Base-by-base conservation (phyloP, 2,888 invertebrate species). In the Tetheella fluctuosa region DNA sequence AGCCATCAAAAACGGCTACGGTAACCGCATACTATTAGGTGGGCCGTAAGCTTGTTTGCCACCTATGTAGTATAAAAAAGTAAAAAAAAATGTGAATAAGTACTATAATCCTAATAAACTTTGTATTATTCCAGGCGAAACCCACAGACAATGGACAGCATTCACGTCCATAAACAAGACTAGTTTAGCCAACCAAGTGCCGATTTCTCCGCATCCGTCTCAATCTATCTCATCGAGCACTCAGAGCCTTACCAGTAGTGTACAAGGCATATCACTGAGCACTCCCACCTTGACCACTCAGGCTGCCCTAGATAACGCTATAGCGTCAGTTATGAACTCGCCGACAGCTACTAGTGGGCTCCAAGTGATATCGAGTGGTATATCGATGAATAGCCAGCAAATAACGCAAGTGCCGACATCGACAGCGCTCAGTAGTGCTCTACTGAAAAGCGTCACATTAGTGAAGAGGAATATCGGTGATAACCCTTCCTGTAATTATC, bases 251-350 rank as follows among this genome's bases (percentile, higher is more conserved):
- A 83, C 91, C 1, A 90, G 80, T 74, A 91, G 91, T 73, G 91
- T 91, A 4, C 92, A 92, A 64, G 91, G 91, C 17, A 92, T 92
- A 20, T 88, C 91, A 0, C 80, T 91, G 0, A 77, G 82, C 68
- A 78, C 89, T 5, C 87, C 89, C 2, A 89, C 85, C 59, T 52
- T 88, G 7, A 66, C 79, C 52, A 83, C 89, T 0, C 92, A 92
- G 62, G 84, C 88, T 0, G 89, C 91, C 0, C 54, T 92, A 0
- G 91, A 92, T 63, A 91, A 80, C 64, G 91, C 91, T 1, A 91
- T 93, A 59, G 92, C 92, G 0, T 90, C 90, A 1, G 87, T 92
- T 20, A 90, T 92, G 74, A 86, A 86, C 69, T 89, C 90, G n/a
- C 91, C 91, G 0, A 82, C 87, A 0, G 57, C 80, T 0, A 71